Percentiles rank a stretch among this genome's conserved stretches.
phyloP scores from a whole-genome alignment of 2,888 invertebrate genomes.

The Stramonita haemastoma region DNA sequence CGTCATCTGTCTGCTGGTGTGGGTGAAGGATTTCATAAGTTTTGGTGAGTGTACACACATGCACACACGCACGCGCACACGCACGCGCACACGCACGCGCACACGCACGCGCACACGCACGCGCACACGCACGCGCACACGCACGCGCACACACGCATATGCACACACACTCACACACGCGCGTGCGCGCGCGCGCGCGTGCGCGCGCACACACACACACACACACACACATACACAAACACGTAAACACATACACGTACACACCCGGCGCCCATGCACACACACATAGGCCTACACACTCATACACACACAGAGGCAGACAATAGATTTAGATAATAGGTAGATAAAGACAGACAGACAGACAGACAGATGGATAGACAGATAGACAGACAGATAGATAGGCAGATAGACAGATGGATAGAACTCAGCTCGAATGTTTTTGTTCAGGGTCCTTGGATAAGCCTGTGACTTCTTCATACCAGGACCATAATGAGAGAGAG shows the following conservation, averaged over 20 bases:
- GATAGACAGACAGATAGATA: no score
- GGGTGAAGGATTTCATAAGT: no score
- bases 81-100: slow-evolving; percentile 5
- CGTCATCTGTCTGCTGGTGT: no score
- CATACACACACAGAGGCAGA: no score
- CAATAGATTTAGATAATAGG: no score
- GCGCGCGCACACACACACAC: no score
- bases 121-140: neutral
- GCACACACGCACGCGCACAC: slow-evolving; percentile 1
- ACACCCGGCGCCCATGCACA: neutral
- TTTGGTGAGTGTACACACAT: no score
- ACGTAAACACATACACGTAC: neutral
- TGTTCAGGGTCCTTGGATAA: neutral
- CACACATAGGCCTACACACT: neutral
- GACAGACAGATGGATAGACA: no score
- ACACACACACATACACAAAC: neutral
- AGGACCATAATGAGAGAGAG: neutral
- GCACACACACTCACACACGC: neutral
- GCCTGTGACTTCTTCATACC: neutral
- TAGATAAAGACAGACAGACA: no score
- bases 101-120: neutral
- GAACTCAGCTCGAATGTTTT: neutral
- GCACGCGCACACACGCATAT: neutral
- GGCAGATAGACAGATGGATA: no score
- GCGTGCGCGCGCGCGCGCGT: no score